Evolutionary conservation across 2,113 vertebrate species (phyloP).

Genomic region (Accipiter cooperii): DNA sequence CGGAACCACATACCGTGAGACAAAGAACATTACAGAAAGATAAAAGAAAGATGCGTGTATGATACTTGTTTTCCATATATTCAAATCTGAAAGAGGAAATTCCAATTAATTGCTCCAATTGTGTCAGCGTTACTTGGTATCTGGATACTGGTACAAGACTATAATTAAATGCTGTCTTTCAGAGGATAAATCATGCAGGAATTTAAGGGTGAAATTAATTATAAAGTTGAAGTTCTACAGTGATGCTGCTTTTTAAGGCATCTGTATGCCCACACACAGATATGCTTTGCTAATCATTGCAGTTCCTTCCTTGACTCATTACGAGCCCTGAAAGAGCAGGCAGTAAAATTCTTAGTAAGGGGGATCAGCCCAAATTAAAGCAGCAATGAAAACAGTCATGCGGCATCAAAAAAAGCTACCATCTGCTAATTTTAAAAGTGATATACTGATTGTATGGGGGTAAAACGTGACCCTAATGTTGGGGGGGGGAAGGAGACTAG

Average conservation of each 20-base stretch:
- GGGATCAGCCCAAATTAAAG: neutral
- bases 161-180: slow-evolving; percentile 48
- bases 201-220: slow-evolving; percentile 53
- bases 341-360: slow-evolving; percentile 33
- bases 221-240: slow-evolving; percentile 21
- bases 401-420: neutral
- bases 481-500: too few species aligned
- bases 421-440: neutral
- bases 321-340: neutral
- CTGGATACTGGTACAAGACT: slow-evolving; percentile 3
- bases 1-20: neutral
- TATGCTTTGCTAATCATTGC: neutral
- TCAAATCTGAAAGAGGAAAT: slow-evolving; percentile 49
- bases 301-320: slow-evolving; percentile 9
- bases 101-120: slow-evolving; percentile 41
- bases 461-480: neutral
- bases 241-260: slow-evolving; percentile 32
- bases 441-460: too few species aligned
- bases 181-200: slow-evolving; percentile 43
- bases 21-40: neutral
- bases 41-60: neutral
- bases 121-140: slow-evolving; percentile 40
- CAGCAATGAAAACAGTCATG: neutral
- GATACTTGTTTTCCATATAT: slow-evolving; percentile 15
- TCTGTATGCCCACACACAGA: neutral